A percentile compares a stretch with the other conserved stretches of the same genome.
Evolutionary conservation across 2,888 invertebrate species (phyloP).

Genomic region (Scaptomyza cyrtandrae): DNA sequence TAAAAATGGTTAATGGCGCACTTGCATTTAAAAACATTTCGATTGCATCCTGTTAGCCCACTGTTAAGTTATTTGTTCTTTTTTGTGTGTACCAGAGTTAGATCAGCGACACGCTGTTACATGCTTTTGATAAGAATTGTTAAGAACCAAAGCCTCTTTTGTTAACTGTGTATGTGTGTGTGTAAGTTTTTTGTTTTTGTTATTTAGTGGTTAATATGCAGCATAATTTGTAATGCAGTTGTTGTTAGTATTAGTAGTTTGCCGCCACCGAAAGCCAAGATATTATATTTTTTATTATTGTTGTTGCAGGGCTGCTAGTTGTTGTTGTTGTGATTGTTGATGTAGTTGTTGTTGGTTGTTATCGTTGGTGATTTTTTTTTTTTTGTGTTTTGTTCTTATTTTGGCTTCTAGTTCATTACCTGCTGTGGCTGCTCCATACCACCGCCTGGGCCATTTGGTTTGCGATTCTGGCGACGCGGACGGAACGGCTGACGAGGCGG

Average conservation of each 20-base stretch:
- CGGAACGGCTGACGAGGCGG: constrained; percentile 85
- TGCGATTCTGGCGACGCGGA: constrained; percentile 83
- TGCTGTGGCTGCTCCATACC: constrained; percentile 82
- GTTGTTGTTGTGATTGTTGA: constrained; percentile 47
- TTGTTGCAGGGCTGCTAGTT: constrained; percentile 39
- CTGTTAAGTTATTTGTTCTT: constrained; percentile 22
- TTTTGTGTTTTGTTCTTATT: constrained; percentile 27
- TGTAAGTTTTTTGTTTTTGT: constrained; percentile 15
- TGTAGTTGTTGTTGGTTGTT: constrained; percentile 57
- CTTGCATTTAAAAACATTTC: constrained; percentile 28
- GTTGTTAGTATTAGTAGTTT: constrained; percentile 51
- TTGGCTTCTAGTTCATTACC: constrained; percentile 82
- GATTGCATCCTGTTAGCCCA: constrained; percentile 43
- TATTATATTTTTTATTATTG: constrained; percentile 30
- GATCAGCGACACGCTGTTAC: constrained; percentile 25
- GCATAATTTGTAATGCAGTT: constrained; percentile 50
- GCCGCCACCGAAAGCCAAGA: constrained; percentile 67
- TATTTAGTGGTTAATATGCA: constrained; percentile 55
- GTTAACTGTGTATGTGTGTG: constrained; percentile 37
- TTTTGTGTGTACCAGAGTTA: constrained; percentile 18
- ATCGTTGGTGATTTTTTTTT: constrained; percentile 58
- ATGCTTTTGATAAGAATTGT: constrained; percentile 37
- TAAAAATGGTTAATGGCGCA: background rate
- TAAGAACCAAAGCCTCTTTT: constrained; percentile 70
- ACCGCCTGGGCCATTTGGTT: constrained; percentile 80